phyloP scores from a whole-genome alignment of 2,797 vertebrate genomes.

The Sebastiscus tertius region DNA sequence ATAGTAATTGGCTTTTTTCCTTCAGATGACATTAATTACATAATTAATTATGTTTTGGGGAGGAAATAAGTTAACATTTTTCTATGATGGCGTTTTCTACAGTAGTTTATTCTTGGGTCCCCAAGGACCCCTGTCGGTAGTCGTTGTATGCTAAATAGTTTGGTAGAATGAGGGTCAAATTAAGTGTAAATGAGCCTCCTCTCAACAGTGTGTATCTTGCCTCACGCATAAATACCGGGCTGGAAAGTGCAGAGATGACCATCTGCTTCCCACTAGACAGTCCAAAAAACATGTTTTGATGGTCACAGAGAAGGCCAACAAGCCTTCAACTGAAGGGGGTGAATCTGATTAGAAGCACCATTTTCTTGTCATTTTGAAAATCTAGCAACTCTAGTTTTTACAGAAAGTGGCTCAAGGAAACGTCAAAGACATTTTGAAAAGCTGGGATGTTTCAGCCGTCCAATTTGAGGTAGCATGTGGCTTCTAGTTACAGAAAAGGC shows the following conservation, averaged over 20 bases:
- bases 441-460: slow-evolving; percentile 18
- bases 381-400: slow-evolving; percentile 24
- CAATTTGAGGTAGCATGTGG: slow-evolving; percentile 4
- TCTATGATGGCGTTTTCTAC: neutral
- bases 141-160: neutral
- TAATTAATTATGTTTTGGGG: too few relatives aligned
- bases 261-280: slow-evolving; percentile 51
- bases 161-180: neutral
- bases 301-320: slow-evolving; percentile 43
- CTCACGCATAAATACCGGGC: slow-evolving; percentile 30
- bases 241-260: slow-evolving; percentile 41
- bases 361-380: slow-evolving; percentile 41
- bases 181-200: slow-evolving; percentile 15
- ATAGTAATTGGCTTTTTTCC: too few relatives aligned
- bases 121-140: neutral
- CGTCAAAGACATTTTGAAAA: slow-evolving; percentile 37
- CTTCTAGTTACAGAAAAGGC: slow-evolving; percentile 28
- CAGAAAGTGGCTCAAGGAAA: slow-evolving; percentile 37
- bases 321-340: slow-evolving; percentile 45
- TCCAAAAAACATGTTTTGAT: slow-evolving; percentile 39
- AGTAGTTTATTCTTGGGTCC: neutral
- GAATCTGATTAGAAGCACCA: slow-evolving; percentile 38
- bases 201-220: slow-evolving; percentile 7
- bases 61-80: neutral
- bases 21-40: too few relatives aligned